phyloP scores from a whole-genome alignment of 2,888 invertebrate species.

The Synergus laeviventris region DNA sequence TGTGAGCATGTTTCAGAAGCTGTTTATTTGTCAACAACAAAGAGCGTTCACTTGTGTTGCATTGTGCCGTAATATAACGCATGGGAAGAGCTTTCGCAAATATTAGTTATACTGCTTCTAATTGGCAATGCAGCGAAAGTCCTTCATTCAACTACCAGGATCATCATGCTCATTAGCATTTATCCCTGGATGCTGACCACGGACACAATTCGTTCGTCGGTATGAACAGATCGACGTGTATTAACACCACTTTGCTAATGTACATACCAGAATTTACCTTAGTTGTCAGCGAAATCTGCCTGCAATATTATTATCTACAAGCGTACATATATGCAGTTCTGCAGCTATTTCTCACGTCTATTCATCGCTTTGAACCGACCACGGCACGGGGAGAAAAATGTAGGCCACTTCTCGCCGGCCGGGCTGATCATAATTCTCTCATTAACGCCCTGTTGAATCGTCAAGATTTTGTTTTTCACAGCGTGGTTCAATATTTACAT shows the following conservation, averaged over 20 bases:
- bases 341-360: conserved; percentile 6
- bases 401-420: not conserved
- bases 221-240: conserved; percentile 15
- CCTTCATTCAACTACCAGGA: conserved; percentile 4
- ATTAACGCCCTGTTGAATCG: not conserved
- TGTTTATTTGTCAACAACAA: conserved; percentile 27
- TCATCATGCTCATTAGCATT: conserved; percentile 26
- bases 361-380: not conserved
- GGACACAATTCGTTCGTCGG: conserved; percentile 1
- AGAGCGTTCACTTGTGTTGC: conserved; percentile 15
- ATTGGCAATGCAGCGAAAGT: conserved; percentile 27
- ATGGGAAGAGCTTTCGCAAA: conserved; percentile 33
- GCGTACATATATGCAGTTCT: too few relatives aligned
- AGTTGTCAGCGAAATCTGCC: not conserved
- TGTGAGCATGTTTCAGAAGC: conserved; percentile 1
- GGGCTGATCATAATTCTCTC: not conserved
- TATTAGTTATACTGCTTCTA: conserved; percentile 32
- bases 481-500: conserved; percentile 10
- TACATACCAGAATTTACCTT: not conserved
- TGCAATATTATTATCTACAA: not conserved
- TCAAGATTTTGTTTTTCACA: not conserved
- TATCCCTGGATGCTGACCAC: conserved; percentile 22
- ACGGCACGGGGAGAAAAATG: not conserved
- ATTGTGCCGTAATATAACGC: not conserved
- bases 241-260: conserved; percentile 5